Conservation (phyloP, 1,140 invertebrate genomes). For the Drosophila tani region DNA sequence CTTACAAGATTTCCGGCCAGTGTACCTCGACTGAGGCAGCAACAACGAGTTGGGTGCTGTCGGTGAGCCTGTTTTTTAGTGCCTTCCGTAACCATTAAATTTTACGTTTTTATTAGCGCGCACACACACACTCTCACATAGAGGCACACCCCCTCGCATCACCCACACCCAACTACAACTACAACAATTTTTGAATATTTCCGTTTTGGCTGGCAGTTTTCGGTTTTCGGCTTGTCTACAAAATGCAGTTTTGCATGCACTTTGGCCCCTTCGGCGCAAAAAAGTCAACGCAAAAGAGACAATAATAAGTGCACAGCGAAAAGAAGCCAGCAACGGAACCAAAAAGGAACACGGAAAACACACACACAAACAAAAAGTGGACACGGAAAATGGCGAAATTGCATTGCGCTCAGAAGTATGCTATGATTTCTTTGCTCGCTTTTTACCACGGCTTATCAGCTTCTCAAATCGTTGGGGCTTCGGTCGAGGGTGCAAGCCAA, state of each 20-base stretch:
- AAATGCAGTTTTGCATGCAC: constrained; percentile 82
- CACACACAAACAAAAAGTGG: constrained; percentile 11
- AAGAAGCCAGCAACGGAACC: constrained; percentile 22
- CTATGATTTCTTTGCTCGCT: constrained; percentile 36
- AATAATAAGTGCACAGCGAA: constrained; percentile 53
- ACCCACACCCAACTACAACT: constrained; percentile 22
- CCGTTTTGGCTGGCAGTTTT: constrained; percentile 78
- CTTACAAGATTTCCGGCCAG: neutral
- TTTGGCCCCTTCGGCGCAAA: constrained; percentile 42
- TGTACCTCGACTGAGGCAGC: constrained; percentile 20
- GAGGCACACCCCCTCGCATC: constrained; percentile 4
- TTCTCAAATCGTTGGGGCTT: constrained; percentile 51
- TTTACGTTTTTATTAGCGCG: constrained; percentile 83
- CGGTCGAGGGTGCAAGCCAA: constrained; percentile 27
- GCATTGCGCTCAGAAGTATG: constrained; percentile 55
- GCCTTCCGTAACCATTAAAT: constrained; percentile 84
- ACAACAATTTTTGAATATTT: constrained; percentile 81
- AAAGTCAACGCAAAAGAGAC: constrained; percentile 45
- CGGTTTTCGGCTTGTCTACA: constrained; percentile 69
- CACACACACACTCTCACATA: constrained; percentile 43
- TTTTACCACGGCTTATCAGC: constrained; percentile 57
- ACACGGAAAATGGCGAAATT: constrained; percentile 56
- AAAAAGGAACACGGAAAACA: constrained; percentile 7
- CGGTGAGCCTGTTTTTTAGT: constrained; percentile 83
- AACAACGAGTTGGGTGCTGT: constrained; percentile 66